A percentile compares a stretch with the other conserved stretches of the same genome.
These are phyloP conservation scores for Cantharis flavilabris DNA, from an alignment of 2,888 invertebrate genomes.

Conservation along the genomic window DNA sequence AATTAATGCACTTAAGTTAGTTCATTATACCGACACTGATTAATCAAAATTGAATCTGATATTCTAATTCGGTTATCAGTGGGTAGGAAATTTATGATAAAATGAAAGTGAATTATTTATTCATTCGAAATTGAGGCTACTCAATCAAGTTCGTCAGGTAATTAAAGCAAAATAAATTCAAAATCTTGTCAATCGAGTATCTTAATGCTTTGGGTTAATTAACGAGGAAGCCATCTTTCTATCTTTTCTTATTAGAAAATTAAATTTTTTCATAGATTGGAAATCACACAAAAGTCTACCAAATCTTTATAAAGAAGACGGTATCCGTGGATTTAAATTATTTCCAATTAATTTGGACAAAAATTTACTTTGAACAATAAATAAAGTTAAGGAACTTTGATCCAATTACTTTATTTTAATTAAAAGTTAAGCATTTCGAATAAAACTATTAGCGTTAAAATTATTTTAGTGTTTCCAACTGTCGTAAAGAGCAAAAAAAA, in stretches of 20 bases:
- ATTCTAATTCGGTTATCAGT: not conserved
- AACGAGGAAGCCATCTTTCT: not conserved
- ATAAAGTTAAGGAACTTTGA: not conserved
- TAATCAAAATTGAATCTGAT: not conserved
- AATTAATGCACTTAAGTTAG: not conserved
- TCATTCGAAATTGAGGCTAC: not conserved
- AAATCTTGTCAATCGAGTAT: not conserved
- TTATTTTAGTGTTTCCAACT: not conserved
- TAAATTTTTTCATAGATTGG: not conserved
- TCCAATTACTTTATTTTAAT: not conserved
- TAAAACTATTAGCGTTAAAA: not conserved
- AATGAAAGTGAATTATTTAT: not conserved
- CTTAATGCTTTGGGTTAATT: not conserved
- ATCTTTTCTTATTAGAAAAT: not conserved
- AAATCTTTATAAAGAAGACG: not conserved
- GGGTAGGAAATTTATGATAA: not conserved
- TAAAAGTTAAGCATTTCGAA: not conserved
- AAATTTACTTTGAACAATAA: not conserved
- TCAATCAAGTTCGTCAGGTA: not conserved
- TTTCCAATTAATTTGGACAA: not conserved
- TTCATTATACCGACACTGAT: not conserved
- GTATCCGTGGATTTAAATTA: not conserved
- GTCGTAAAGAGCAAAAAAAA: not conserved
- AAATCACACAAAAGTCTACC: not conserved
- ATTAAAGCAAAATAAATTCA: not conserved